phyloP scores from a whole-genome alignment of 2,888 invertebrate genomes.

The Oxycera nigricornis region DNA sequence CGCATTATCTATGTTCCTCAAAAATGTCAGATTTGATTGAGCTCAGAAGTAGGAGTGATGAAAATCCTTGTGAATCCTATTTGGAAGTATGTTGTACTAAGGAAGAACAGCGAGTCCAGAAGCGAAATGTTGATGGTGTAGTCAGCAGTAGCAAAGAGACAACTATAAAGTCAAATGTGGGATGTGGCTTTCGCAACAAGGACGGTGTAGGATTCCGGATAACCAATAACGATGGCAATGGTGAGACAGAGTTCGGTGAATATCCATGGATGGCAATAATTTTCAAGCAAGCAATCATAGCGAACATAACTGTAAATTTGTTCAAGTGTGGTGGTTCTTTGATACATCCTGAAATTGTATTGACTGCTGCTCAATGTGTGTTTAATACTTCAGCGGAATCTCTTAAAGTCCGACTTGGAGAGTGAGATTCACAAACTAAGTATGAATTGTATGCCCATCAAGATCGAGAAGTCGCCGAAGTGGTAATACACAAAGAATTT shows the following conservation, averaged over 20 bases:
- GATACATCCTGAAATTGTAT: conserved; percentile 72
- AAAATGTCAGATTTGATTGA: too few species aligned
- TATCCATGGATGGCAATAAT: conserved; percentile 83
- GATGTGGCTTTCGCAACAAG: conserved; percentile 12
- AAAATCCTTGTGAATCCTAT: too few species aligned
- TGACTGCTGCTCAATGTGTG: conserved; percentile 77
- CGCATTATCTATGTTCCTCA: too few species aligned
- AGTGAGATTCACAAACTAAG: conserved; percentile 77
- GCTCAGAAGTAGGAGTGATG: too few species aligned
- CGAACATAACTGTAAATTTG: neutral
- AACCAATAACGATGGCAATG: conserved; percentile 61
- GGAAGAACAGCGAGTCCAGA: too few species aligned
- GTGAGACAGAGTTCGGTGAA: conserved; percentile 75
- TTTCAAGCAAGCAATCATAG: conserved; percentile 52
- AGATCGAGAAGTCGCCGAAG: conserved; percentile 68
- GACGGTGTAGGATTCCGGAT: conserved; percentile 19
- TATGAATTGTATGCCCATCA: conserved; percentile 72
- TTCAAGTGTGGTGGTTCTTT: conserved; percentile 81
- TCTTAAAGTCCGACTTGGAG: conserved; percentile 68
- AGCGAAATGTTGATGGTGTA: too few species aligned
- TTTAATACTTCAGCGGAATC: conserved; percentile 25
- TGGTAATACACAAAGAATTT: conserved; percentile 70
- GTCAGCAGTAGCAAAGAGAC: too few species aligned
- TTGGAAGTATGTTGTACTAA: too few species aligned
- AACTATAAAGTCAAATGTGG: too few species aligned